Conservation (phyloP, 2,113 vertebrate species). For the Pardalotus punctatus region DNA sequence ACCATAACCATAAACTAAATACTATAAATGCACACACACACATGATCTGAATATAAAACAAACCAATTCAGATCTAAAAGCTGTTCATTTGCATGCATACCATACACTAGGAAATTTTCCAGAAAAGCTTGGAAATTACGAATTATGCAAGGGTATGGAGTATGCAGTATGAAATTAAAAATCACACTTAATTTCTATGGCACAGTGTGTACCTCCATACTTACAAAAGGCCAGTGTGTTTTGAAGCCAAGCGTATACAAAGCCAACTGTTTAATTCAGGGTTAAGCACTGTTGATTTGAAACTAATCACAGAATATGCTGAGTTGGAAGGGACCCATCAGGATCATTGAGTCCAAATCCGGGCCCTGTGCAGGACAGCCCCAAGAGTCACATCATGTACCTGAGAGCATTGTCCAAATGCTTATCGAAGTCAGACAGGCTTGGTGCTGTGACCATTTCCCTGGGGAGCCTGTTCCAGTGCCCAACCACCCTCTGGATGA, state of each 20-base stretch:
- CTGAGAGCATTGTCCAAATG: fast-evolving
- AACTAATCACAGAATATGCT: not conserved
- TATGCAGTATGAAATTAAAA: not conserved
- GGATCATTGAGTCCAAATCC: fast-evolving
- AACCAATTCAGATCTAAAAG: not conserved
- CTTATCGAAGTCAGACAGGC: not conserved
- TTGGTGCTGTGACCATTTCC: not conserved
- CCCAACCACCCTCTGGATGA: not conserved
- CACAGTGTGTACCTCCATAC: not conserved
- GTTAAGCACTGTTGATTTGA: not conserved
- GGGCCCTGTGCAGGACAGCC: no score
- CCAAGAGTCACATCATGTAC: not conserved
- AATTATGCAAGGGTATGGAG: not conserved
- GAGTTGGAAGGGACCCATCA: not conserved
- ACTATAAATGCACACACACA: not conserved
- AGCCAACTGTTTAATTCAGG: not conserved
- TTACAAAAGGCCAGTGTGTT: not conserved
- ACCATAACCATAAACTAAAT: not conserved
- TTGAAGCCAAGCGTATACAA: not conserved
- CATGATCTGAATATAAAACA: not conserved
- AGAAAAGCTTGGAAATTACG: not conserved
- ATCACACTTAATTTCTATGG: not conserved
- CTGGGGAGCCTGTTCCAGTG: not conserved
- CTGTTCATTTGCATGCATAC: not conserved
- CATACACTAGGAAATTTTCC: not conserved